These are phyloP conservation scores for Acrocyrtus sp. DNA, from an alignment of 2,888 invertebrate species.

Conservation along the genomic window DNA sequence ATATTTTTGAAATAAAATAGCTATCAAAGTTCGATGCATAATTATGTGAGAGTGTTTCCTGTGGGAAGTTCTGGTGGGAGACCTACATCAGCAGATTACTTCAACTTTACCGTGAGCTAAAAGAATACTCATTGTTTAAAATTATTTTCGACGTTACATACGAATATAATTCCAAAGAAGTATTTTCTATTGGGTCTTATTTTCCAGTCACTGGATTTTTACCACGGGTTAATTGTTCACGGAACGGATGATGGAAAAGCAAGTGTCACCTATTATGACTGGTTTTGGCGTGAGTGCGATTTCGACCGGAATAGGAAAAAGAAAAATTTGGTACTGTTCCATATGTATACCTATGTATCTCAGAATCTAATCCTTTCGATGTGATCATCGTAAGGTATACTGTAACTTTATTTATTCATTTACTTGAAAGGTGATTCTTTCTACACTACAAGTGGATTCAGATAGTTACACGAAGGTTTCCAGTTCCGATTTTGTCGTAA, in stretches of 20 bases:
- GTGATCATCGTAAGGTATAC: neutral
- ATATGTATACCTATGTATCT: neutral
- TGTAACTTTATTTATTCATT: neutral
- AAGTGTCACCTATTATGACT: slow-evolving; percentile 55
- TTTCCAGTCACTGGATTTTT: slow-evolving; percentile 48
- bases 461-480: slow-evolving; percentile 4
- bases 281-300: slow-evolving; percentile 62
- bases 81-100: slow-evolving; percentile 44
- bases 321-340: slow-evolving; percentile 52
- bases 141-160: too few relatives aligned
- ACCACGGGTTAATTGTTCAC: slow-evolving; percentile 57
- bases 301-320: slow-evolving; percentile 62
- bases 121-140: too few relatives aligned
- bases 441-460: slow-evolving; percentile 17
- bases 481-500: neutral
- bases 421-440: slow-evolving; percentile 30
- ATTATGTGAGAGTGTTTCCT: slow-evolving; percentile 54
- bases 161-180: too few relatives aligned
- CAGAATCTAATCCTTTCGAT: neutral
- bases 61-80: slow-evolving; percentile 51
- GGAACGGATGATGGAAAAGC: slow-evolving; percentile 59
- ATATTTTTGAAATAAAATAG: too few relatives aligned
- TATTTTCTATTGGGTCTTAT: too few relatives aligned
- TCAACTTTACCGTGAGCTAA: slow-evolving; percentile 50
- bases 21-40: slow-evolving; percentile 43